phyloP scores from a whole-genome alignment of 2,113 vertebrate genomes.

The Brachypteracias leptosomus region DNA sequence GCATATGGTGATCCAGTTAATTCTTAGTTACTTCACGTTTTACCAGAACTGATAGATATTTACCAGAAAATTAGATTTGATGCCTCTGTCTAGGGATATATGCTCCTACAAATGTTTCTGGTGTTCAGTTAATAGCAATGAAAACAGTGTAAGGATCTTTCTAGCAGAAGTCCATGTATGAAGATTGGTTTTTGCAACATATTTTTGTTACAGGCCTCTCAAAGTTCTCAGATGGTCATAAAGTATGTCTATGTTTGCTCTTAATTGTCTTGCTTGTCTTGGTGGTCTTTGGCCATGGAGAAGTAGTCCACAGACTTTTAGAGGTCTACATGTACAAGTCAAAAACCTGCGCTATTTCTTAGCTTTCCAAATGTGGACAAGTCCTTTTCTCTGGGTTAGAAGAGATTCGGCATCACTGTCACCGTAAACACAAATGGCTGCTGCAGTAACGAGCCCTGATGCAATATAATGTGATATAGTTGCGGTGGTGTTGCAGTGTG shows the following conservation, averaged over 20 bases:
- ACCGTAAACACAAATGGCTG: neutral
- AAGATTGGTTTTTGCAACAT: neutral
- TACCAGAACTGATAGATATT: slow-evolving; percentile 12
- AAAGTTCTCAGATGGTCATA: neutral
- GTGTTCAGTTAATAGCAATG: neutral
- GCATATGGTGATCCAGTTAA: neutral
- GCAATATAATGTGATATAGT: neutral
- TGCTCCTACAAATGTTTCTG: neutral
- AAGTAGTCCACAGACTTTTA: neutral
- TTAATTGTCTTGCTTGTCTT: neutral
- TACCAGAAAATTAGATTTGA: slow-evolving; percentile 33
- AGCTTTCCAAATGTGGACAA: neutral
- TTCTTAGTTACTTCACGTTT: neutral
- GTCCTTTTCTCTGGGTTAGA: neutral
- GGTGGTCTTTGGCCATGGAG: neutral
- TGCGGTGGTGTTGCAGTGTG: neutral
- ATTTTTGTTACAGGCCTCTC: neutral
- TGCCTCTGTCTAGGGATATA: neutral
- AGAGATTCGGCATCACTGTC: neutral
- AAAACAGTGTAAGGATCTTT: neutral
- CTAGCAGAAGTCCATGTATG: neutral
- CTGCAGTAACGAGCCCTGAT: neutral
- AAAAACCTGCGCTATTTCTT: neutral
- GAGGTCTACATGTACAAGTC: neutral
- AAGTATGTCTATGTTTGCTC: neutral